Base-by-base conservation (phyloP, 2,888 invertebrate genomes). In the Apamea crenata region DNA sequence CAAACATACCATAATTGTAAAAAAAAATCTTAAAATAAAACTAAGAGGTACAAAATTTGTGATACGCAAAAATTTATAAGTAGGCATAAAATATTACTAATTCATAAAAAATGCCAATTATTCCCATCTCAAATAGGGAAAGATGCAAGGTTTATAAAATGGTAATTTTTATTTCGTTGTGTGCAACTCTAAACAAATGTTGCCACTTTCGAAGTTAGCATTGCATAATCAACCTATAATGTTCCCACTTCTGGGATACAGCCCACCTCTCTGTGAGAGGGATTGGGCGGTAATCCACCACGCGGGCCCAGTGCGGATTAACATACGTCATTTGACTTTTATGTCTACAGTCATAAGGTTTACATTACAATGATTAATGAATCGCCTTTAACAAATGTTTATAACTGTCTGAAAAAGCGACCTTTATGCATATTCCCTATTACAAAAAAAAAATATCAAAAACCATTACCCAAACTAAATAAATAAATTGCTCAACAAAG, bases 401-500 rank as follows among this genome's bases (percentile, higher is more conserved):
- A n/a, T 4, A 56, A n/a, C 36, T 7, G 2, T 16, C 25, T 32
- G 8, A 8, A 29, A 36, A 47, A 66, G 2, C 18, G 2, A 68
- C 40, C 44, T n/a, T 12, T 7, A 36, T 25, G 29, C 50, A 72
- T 50, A 73, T 44, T 73, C 50, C 40, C 50, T 29, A 40, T 44
- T 25, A 59, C 40, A 63, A 61, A 70, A 71, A 50, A 50, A 14
- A 50, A 50, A n/a, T 25, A 32, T 10, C 29, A 59, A 69, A 69
- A 63, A 80, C 68, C 76, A 8, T 1, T 29, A 59, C 67, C 77
- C 68, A 77, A 84, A 81, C 61, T 18, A 63, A 74, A 74, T 40
- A 77, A 77, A 84, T 76, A 70, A 32, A 40, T 53, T 70, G 14
- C 25, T 53, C 10, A 70, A 70, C n/a, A 36, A 70, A 53, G 14